These are phyloP conservation scores for Oxyruncus cristatus DNA, from an alignment of 2,113 vertebrate species.

Conservation along the genomic window DNA sequence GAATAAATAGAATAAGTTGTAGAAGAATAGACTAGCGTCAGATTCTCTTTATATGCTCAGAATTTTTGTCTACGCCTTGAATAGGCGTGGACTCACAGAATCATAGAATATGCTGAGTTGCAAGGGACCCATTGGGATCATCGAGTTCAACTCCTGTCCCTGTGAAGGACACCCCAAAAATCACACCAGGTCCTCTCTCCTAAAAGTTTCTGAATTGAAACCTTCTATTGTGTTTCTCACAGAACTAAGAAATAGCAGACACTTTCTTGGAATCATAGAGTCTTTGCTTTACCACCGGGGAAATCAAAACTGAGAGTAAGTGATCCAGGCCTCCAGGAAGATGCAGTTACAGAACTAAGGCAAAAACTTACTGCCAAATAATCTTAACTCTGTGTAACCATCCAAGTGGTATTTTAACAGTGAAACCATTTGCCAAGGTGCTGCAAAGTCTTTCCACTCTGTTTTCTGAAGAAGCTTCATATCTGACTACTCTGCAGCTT, in stretches of 20 bases:
- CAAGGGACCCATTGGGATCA: neutral
- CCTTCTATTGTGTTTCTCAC: neutral
- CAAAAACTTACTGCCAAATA: neutral
- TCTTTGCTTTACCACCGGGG: neutral
- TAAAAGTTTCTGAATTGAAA: neutral
- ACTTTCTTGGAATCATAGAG: neutral
- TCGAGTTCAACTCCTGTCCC: neutral
- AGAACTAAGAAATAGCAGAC: neutral
- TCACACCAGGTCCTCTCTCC: neutral
- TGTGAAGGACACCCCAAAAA: neutral
- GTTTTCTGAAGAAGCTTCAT: neutral
- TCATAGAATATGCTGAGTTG: neutral
- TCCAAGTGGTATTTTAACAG: neutral
- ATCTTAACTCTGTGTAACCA: neutral
- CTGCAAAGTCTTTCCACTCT: accelerated
- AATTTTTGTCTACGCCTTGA: neutral
- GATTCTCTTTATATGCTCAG: neutral
- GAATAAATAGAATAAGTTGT: neutral
- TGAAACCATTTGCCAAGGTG: neutral
- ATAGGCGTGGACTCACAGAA: neutral
- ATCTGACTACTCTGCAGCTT: neutral
- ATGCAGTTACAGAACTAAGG: neutral
- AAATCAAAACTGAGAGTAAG: neutral
- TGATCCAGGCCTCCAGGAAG: neutral
- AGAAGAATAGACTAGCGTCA: neutral